Conservation (phyloP, 2,113 vertebrate species). For the Petrocephalus zakoni region DNA sequence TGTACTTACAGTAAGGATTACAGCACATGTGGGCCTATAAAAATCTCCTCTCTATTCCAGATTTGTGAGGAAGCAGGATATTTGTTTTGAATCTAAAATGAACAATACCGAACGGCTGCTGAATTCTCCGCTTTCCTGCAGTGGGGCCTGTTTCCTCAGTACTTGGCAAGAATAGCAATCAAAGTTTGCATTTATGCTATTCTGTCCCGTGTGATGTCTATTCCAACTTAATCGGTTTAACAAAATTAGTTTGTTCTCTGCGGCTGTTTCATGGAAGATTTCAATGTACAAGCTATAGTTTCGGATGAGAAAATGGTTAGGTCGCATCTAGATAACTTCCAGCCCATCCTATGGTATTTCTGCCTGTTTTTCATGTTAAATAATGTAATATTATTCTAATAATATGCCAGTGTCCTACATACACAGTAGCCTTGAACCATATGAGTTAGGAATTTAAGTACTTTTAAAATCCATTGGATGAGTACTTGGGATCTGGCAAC, state of each 20-base stretch:
- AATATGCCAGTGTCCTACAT: background rate
- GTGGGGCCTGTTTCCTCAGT: constrained; percentile 27
- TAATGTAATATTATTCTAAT: background rate
- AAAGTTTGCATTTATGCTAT: constrained; percentile 1
- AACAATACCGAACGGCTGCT: constrained; percentile 27
- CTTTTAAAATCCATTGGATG: background rate
- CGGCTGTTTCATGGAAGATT: background rate
- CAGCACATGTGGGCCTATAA: background rate
- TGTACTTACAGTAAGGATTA: background rate
- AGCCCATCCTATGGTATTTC: background rate
- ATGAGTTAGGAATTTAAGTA: background rate
- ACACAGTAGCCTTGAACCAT: background rate
- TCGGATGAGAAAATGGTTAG: background rate
- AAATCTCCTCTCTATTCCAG: background rate
- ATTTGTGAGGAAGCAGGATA: constrained; percentile 31
- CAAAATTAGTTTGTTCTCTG: background rate
- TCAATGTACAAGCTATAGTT: background rate
- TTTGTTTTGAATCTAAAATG: constrained; percentile 34
- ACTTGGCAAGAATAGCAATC: constrained; percentile 12
- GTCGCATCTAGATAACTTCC: no score
- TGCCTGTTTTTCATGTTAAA: background rate
- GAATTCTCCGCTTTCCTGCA: constrained; percentile 25
- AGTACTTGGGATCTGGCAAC: background rate
- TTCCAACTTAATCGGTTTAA: background rate
- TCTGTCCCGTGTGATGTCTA: background rate